Base-by-base conservation (phyloP, 1,140 invertebrate genomes). In the silkworm (Bombyx mori) region DNA sequence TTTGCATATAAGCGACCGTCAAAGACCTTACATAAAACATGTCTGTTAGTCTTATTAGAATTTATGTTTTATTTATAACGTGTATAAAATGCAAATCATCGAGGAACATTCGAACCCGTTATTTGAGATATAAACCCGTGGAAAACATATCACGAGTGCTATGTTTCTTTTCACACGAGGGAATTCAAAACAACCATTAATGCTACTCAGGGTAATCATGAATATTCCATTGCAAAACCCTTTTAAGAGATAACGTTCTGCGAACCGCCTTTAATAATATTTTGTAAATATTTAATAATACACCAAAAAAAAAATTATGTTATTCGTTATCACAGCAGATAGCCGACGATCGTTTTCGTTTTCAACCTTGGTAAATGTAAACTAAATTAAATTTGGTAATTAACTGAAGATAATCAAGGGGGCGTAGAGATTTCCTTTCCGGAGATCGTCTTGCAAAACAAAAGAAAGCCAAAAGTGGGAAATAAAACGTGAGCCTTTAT, bases 151-250 rank as follows among this genome's bases (percentile, higher is more conserved):
- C 49, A 56, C 55, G 43, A 18, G 57, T 49, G 58, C 55, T 61
- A 60, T 58, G 43, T 65, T 63, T 67, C 60, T 73, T 66, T 64
- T 56, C 60, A 65, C 71, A 68, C 56, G 58, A 60, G 69, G 62
- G 73, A 73, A 71, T 78, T 71, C 67, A 69, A 69, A 78, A 72
- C 69, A 75, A 69, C 66, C 68, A 69, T 76, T 74, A 77, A 77
- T 73, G 69, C 65, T 70, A 73, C 69, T 69, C 73, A 48, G 69
- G 65, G 60, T 68, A 66, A 63, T 68, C 69, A 80, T 77, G 75
- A 78, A 78, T 78, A 80, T 78, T 80, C 68, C 69, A 78, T 70
- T 62, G 61, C 58, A 66, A 71, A 73, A 67, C 72, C 75, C 69
- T 77, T 80, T 80, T 73, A 68, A 62, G 58, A 66, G 65, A 66